Conservation (phyloP, 2,888 invertebrate genomes). For the Lasioglossum vierecki region DNA sequence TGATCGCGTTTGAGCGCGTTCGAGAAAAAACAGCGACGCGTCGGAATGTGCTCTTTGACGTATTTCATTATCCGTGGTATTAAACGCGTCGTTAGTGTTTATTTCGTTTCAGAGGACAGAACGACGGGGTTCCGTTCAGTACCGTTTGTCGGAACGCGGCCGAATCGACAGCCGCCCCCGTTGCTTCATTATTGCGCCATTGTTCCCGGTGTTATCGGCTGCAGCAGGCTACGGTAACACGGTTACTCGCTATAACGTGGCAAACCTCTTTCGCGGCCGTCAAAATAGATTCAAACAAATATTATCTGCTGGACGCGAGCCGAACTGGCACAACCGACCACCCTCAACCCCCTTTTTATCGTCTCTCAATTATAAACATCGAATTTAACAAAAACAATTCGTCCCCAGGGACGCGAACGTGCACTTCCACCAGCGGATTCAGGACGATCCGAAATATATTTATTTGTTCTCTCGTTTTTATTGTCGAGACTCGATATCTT, state of each 20-base stretch:
- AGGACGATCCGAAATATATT: neutral
- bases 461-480: neutral
- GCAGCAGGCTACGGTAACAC: constrained; percentile 26
- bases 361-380: neutral
- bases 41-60: constrained; percentile 4
- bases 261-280: constrained; percentile 13
- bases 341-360: neutral
- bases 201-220: constrained; percentile 41
- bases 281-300: constrained; percentile 46
- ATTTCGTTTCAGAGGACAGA: constrained; percentile 33
- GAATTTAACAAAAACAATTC: constrained; percentile 11
- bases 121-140: constrained; percentile 27
- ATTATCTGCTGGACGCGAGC: neutral
- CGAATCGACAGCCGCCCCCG: constrained; percentile 27
- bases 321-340: neutral
- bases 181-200: constrained; percentile 43
- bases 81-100: constrained; percentile 51
- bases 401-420: neutral
- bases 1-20: neutral
- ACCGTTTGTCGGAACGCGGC: constrained; percentile 23
- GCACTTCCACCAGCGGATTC: neutral
- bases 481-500: neutral
- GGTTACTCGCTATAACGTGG: constrained; percentile 34
- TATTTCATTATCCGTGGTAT: constrained; percentile 41
- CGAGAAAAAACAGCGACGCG: neutral